These are phyloP conservation scores for Wasmannia auropunctata DNA, from an alignment of 1,140 invertebrate genomes.

Conservation along the genomic window DNA sequence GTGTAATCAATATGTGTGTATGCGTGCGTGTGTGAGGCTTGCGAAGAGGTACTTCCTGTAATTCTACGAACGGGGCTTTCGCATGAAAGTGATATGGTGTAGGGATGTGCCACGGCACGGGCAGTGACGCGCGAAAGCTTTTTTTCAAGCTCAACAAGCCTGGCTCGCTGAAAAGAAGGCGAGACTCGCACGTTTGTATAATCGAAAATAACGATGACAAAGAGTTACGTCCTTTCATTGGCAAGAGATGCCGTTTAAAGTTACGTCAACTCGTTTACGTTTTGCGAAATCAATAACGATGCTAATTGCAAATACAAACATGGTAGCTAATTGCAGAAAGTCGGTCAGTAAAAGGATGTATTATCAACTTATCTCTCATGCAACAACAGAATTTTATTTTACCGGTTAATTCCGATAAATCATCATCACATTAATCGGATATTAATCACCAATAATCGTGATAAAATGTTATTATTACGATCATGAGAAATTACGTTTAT, in stretches of 20 bases:
- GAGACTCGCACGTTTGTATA: background rate
- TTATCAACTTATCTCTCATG: background rate
- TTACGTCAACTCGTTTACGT: slow-evolving; percentile 1
- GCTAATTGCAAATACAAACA: slow-evolving; percentile 10
- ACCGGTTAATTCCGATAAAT: background rate
- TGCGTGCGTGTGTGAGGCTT: background rate
- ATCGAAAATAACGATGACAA: background rate
- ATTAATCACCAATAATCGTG: background rate
- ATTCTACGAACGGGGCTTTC: background rate
- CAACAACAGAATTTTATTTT: background rate
- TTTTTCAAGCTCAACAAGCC: background rate
- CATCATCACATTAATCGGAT: background rate
- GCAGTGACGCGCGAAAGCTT: background rate
- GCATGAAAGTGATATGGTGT: background rate
- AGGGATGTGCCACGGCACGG: background rate
- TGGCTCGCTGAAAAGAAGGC: background rate
- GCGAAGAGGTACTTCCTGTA: slow-evolving; percentile 33
- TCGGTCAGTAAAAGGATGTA: background rate
- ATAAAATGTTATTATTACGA: background rate
- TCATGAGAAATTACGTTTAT: background rate
- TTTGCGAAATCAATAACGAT: slow-evolving; percentile 8
- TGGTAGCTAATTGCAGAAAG: background rate
- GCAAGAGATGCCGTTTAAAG: background rate
- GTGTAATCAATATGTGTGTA: background rate
- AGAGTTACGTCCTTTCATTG: background rate